Percentiles rank a stretch among this genome's conserved stretches.
phyloP scores from a whole-genome alignment of 2,797 vertebrate species.

The Pampus argenteus region DNA sequence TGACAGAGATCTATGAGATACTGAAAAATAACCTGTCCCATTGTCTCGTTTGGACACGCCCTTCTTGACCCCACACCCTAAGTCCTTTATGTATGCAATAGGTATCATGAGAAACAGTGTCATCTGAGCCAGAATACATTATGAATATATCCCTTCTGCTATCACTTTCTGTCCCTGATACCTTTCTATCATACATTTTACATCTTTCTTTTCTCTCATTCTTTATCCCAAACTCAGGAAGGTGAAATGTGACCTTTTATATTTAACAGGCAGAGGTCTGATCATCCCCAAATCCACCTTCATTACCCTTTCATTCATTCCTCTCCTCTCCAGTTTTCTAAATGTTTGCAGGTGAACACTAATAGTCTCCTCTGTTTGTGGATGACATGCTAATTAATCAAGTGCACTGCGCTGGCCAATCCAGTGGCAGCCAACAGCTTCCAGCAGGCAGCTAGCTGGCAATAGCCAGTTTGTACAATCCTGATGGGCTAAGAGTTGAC shows the following conservation, averaged over 20 bases:
- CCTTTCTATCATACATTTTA: no score
- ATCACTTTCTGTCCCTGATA: neutral
- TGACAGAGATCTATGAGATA: conserved; percentile 2
- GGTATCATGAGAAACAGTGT: conserved; percentile 18
- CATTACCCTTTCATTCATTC: conserved; percentile 43
- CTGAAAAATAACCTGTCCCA: conserved; percentile 16
- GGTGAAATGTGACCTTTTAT: conserved; percentile 17
- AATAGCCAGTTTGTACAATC: conserved; percentile 65
- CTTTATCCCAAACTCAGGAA: conserved; percentile 9
- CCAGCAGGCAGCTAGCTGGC: conserved; percentile 58
- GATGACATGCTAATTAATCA: conserved; percentile 78
- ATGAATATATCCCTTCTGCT: neutral
- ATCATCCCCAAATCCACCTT: conserved; percentile 25
- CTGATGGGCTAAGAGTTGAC: conserved; percentile 57
- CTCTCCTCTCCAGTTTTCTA: conserved; percentile 49
- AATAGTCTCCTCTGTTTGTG: conserved; percentile 67
- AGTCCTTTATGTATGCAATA: conserved; percentile 25
- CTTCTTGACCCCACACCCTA: neutral
- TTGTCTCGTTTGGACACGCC: conserved; percentile 41
- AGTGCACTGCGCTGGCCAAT: conserved; percentile 53
- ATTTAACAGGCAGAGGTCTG: conserved; percentile 25
- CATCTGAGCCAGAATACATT: neutral
- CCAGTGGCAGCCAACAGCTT: conserved; percentile 60
- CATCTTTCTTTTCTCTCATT: conserved; percentile 13
- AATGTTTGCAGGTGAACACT: conserved; percentile 75